phyloP scores from a whole-genome alignment of 2,888 invertebrate species.

The Meiosimyza platycephala region DNA sequence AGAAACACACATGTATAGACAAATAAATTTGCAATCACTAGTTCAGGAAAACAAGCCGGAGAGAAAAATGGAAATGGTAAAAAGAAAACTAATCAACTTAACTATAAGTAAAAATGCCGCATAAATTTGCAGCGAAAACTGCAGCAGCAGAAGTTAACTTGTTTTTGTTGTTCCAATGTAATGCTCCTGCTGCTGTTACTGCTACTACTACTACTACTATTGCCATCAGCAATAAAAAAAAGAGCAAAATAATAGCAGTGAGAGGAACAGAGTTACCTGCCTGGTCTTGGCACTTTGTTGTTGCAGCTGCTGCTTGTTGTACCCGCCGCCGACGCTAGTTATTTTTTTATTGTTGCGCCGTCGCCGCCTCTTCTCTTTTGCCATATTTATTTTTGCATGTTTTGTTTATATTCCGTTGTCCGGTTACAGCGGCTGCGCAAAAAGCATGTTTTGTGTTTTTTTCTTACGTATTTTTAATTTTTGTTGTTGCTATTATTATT shows the following conservation, averaged over 20 bases:
- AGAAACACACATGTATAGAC: no score
- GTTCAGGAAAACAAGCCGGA: no score
- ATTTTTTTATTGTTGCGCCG: neutral
- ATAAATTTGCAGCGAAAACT: no score
- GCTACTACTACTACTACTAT: no score
- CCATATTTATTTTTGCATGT: neutral
- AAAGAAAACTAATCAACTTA: neutral
- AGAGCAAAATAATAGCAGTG: no score
- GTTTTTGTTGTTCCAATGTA: no score
- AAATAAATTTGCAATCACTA: no score
- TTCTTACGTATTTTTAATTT: no score
- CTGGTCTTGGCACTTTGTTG: neutral
- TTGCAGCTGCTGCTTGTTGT: neutral
- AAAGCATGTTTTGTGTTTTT: neutral
- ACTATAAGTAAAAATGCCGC: neutral
- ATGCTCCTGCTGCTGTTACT: no score
- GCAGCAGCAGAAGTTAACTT: no score
- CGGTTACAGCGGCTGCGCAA: conserved; percentile 18
- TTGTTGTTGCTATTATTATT: neutral
- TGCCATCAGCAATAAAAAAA: no score
- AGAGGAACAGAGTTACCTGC: no score
- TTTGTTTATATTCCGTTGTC: conserved; percentile 22
- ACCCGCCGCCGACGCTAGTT: neutral
- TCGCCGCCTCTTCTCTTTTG: neutral
- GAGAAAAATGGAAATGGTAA: neutral